Evolutionary conservation across 2,797 vertebrate species (phyloP).

Genomic region (Nannoperca australis): DNA sequence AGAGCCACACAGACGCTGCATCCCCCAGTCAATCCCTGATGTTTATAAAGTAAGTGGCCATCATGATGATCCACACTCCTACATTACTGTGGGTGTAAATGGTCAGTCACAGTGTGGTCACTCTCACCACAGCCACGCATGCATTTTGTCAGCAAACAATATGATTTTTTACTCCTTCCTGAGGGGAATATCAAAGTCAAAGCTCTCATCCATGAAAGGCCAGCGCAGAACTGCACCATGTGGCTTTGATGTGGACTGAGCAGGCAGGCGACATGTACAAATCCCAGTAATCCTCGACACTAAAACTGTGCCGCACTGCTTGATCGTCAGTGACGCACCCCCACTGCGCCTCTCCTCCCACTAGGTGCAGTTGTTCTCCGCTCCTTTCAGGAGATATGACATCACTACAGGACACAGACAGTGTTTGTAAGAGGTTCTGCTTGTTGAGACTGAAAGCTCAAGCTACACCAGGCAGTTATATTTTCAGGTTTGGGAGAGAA

Average conservation of each 20-base stretch:
- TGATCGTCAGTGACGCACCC: constrained; percentile 55
- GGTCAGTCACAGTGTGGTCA: not conserved
- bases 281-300: constrained; percentile 71
- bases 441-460: constrained; percentile 31
- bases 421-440: constrained; percentile 34
- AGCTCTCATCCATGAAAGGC: constrained; percentile 35
- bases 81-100: constrained; percentile 16
- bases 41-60: not conserved
- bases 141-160: constrained; percentile 19
- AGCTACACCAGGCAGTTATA: constrained; percentile 29
- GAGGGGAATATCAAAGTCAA: constrained; percentile 43
- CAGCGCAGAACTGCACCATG: constrained; percentile 37
- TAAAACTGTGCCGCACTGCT: constrained; percentile 53
- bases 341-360: constrained; percentile 44
- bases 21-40: not conserved
- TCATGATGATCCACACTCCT: constrained; percentile 6
- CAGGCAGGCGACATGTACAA: constrained; percentile 57
- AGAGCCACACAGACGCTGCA: not conserved
- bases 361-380: constrained; percentile 42
- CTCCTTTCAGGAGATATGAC: constrained; percentile 45
- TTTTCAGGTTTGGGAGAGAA: constrained; percentile 35
- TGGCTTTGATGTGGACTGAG: constrained; percentile 62
- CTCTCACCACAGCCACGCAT: constrained; percentile 15
- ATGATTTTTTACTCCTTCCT: not conserved
- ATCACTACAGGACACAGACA: constrained; percentile 41